Conservation (phyloP, 2,797 vertebrate species). For the Epinephelus malabaricus region DNA sequence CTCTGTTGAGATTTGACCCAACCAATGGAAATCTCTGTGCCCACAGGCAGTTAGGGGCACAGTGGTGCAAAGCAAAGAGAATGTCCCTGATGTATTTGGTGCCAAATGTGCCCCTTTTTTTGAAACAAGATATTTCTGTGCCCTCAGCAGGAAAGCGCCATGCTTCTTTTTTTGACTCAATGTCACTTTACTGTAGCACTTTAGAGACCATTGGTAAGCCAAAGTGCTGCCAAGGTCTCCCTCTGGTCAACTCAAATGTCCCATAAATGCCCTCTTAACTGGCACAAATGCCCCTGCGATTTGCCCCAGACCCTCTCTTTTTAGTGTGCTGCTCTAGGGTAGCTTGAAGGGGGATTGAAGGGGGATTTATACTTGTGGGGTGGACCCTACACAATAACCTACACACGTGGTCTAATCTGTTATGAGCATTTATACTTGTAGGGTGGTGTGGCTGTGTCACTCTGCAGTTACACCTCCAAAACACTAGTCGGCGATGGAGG, state of each 20-base stretch:
- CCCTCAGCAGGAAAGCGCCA: not conserved
- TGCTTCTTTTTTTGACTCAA: slow-evolving; percentile 5
- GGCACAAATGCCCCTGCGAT: too few species aligned
- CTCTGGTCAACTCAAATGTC: not conserved
- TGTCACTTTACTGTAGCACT: not conserved
- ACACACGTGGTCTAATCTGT: too few species aligned
- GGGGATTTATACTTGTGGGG: too few species aligned
- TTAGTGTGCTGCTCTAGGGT: too few species aligned
- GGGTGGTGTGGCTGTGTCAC: too few species aligned
- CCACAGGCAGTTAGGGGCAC: not conserved
- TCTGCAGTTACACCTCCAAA: too few species aligned
- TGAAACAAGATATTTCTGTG: slow-evolving; percentile 17
- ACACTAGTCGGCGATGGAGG: too few species aligned
- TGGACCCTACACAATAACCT: too few species aligned
- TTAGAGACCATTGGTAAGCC: not conserved
- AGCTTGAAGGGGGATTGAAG: too few species aligned
- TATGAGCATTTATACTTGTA: too few species aligned
- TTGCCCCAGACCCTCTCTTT: too few species aligned
- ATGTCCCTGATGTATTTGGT: slow-evolving; percentile 13
- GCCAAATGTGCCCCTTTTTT: slow-evolving; percentile 1
- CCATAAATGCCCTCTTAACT: too few species aligned
- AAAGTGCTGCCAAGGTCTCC: not conserved
- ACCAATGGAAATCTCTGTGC: not conserved
- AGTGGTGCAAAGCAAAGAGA: not conserved
- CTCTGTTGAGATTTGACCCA: slow-evolving; percentile 36